Base-by-base conservation (phyloP, 2,797 vertebrate genomes). In the Coregonus suidteri region DNA sequence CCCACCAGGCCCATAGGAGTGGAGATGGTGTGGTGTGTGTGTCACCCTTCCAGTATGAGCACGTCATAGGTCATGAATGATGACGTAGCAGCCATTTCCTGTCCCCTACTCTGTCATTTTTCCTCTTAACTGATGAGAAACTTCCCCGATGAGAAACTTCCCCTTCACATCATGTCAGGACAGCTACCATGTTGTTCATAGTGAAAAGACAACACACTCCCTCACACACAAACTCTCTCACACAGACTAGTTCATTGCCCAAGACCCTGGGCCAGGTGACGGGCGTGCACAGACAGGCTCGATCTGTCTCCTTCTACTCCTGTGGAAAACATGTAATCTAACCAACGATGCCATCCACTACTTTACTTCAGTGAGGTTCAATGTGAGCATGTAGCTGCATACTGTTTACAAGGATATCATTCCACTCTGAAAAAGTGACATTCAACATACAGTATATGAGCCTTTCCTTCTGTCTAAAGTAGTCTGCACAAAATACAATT, bases 261-360 rank as follows among this genome's bases (percentile, higher is more conserved):
- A 73, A 25, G 31, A 79, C 74, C 14, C 53, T 47, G 1, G 83
- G 83, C 80, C 68, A 77, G 7, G 81, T n/a, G 72, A 77, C 66
- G 81, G 77, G 82, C 88, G 87, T 83, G 91, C 51, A 81, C 35
- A 1, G 86, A 78, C 92, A 91, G 77, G 81, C 72, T 71, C 34
- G 11, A 16, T n/a, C n/a, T 41, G 6, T 74, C 56, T 5, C 7
- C 18, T 7, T 11, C 35, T n/a, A 6, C 71, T 76, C 9, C 67
- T 30, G 71, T 79, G 77, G 76, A 84, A 88, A 78, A 87, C 41
- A 83, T 86, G n/a, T 31, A 13, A 64, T 16, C 56, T n/a, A 20
- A 47, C 74, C 67, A 75, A 59, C 80, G 76, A 74, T 16, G 54
- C 83, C 81, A 80, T 72, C n/a, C 30, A 70, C 18, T 47, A 41